Evolutionary conservation across 2,113 vertebrate species (phyloP).

Genomic region (Gallinago paraguaiae): DNA sequence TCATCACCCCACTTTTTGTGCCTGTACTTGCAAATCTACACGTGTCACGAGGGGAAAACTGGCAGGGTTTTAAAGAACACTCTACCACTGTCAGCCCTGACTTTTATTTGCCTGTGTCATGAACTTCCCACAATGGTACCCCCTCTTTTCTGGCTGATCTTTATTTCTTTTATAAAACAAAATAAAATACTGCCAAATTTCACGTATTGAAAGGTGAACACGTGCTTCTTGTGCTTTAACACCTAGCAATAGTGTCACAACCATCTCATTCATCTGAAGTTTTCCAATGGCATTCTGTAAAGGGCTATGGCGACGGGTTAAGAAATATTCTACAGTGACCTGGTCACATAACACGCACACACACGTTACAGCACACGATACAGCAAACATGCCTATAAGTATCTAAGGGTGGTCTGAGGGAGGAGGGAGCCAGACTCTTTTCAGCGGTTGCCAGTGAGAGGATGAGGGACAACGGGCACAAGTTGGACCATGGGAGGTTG

Average conservation of each 20-base stretch:
- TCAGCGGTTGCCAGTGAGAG: too few relatives aligned
- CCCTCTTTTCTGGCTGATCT: not conserved
- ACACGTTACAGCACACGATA: not conserved
- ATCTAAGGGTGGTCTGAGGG: too few relatives aligned
- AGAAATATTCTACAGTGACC: not conserved
- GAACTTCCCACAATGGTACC: not conserved
- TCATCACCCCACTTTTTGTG: slow-evolving; percentile 32
- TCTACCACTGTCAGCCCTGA: not conserved
- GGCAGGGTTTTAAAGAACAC: not conserved
- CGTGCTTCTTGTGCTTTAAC: not conserved
- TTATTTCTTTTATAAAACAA: not conserved
- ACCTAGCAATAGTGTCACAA: not conserved
- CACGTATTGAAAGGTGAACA: not conserved
- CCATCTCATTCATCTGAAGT: not conserved
- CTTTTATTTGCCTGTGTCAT: not conserved
- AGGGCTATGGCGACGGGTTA: not conserved
- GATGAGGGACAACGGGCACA: too few relatives aligned
- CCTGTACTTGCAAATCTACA: not conserved
- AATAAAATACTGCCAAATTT: not conserved
- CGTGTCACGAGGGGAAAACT: not conserved
- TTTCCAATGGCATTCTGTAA: not conserved
- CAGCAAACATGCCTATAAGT: not conserved
- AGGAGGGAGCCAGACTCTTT: too few relatives aligned
- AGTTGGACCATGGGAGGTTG: too few relatives aligned
- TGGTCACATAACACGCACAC: not conserved